Conservation (phyloP, 2,797 vertebrate species). For the Cottoperca gobio region DNA sequence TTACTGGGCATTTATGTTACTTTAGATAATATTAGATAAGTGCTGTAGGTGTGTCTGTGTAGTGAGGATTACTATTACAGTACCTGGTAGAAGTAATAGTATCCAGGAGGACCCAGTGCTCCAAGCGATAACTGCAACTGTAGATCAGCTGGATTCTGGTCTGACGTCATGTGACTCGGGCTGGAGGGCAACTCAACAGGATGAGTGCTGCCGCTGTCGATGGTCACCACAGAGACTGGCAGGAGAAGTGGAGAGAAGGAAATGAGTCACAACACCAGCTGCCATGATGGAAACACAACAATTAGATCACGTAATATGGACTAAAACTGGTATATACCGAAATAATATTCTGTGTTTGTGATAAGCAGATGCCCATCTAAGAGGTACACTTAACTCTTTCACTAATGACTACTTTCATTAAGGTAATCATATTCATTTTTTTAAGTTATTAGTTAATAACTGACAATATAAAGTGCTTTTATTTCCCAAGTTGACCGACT, state of each 20-base stretch:
- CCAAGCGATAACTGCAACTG: conserved; percentile 91
- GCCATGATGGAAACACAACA: conserved; percentile 28
- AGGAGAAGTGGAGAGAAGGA: conserved; percentile 5
- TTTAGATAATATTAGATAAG: not conserved
- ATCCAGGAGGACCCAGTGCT: conserved; percentile 87
- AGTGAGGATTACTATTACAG: not conserved
- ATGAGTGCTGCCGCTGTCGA: conserved; percentile 25
- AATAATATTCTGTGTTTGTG: too few species aligned
- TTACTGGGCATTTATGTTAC: not conserved
- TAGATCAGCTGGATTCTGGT: conserved; percentile 92
- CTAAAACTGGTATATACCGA: not conserved
- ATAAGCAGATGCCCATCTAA: not conserved
- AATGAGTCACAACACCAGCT: conserved; percentile 52
- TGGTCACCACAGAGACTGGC: conserved; percentile 83
- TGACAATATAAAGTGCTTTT: too few species aligned
- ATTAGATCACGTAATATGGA: not conserved
- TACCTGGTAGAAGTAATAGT: conserved; percentile 87
- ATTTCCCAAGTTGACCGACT: too few species aligned
- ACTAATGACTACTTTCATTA: too few species aligned
- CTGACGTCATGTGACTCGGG: conserved; percentile 94
- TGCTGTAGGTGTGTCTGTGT: not conserved
- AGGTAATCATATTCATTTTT: not conserved
- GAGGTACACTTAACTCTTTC: too few species aligned
- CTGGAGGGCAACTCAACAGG: conserved; percentile 85
- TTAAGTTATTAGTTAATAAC: not conserved